Percentiles rank a stretch among this genome's conserved stretches.
These are phyloP conservation scores for Drosophila arawakana DNA, from an alignment of 1,140 invertebrate genomes.

Conservation along the genomic window DNA sequence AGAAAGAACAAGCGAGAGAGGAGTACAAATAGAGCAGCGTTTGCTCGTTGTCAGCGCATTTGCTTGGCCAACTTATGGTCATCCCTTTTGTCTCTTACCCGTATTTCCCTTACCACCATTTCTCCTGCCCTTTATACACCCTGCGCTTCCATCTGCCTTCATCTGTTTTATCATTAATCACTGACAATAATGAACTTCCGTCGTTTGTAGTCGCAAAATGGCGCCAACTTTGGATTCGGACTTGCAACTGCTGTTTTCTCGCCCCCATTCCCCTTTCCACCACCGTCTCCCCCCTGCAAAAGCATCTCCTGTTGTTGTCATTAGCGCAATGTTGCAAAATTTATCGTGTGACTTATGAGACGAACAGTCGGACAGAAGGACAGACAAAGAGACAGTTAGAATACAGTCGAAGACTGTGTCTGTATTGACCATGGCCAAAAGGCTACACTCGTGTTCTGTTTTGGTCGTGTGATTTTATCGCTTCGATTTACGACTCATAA, in stretches of 20 bases:
- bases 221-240: constrained; percentile 48
- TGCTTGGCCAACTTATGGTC: constrained; percentile 66
- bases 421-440: constrained; percentile 33
- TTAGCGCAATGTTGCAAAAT: constrained; percentile 82
- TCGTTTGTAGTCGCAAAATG: constrained; percentile 62
- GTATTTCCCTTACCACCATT: neutral
- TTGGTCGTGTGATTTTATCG: constrained; percentile 78
- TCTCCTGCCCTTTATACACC: too few relatives aligned
- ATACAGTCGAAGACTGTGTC: neutral
- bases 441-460: constrained; percentile 39
- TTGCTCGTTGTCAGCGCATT: constrained; percentile 44
- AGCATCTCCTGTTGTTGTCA: constrained; percentile 52
- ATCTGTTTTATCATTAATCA: constrained; percentile 77
- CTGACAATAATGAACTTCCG: constrained; percentile 84
- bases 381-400: neutral
- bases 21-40: constrained; percentile 8
- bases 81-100: neutral
- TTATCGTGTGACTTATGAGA: constrained; percentile 78
- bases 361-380: constrained; percentile 31
- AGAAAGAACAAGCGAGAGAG: neutral
- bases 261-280: neutral
- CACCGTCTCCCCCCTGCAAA: neutral
- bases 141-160: constrained; percentile 8
- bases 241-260: constrained; percentile 21
- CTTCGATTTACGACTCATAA: constrained; percentile 83